These are phyloP conservation scores for Chrysolophus pictus DNA, from an alignment of 2,797 vertebrate species.

Conservation along the genomic window DNA sequence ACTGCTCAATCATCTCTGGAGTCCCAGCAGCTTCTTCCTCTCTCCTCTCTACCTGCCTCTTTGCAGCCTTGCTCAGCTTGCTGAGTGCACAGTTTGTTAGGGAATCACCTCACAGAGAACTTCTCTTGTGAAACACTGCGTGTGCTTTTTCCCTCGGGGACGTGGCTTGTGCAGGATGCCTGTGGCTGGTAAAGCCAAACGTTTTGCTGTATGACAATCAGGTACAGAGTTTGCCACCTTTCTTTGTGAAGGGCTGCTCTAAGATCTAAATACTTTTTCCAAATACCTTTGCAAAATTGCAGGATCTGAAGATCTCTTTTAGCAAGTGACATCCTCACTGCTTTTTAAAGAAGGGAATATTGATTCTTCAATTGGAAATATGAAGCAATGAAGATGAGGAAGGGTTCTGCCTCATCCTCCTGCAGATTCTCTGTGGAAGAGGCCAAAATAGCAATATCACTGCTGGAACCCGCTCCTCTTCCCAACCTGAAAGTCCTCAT, in stretches of 20 bases:
- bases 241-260: neutral
- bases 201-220: neutral
- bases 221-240: neutral
- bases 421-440: neutral
- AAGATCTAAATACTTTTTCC: neutral
- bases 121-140: accelerated
- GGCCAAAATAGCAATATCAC: neutral
- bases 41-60: neutral
- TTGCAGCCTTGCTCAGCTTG: neutral
- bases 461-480: neutral
- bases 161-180: neutral
- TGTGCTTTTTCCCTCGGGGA: neutral
- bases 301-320: neutral
- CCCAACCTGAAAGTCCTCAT: neutral
- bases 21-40: neutral
- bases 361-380: neutral
- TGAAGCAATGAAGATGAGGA: neutral
- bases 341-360: neutral
- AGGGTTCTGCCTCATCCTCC: neutral
- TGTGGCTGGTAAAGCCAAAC: neutral
- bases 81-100: neutral
- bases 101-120: neutral
- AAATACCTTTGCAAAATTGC: neutral
- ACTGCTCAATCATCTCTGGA: neutral
- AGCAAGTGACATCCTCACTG: neutral